Percentiles rank a stretch among this genome's conserved stretches.
Conservation (phyloP, 2,888 invertebrate species). For the Leucophenga montana region DNA sequence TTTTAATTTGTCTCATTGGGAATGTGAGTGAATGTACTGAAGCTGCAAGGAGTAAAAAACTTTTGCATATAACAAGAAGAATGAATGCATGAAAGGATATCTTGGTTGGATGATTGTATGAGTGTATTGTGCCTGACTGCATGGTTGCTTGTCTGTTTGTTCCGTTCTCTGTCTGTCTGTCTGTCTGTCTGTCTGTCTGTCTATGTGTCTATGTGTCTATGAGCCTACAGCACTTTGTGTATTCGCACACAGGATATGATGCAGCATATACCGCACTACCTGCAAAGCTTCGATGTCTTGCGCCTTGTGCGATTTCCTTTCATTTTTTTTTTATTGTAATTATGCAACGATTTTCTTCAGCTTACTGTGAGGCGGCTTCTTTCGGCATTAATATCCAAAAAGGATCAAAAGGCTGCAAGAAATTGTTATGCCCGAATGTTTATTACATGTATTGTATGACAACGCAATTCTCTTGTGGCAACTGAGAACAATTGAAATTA, state of each 20-base stretch:
- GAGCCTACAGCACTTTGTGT: slow-evolving; percentile 17
- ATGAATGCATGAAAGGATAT: slow-evolving; percentile 2
- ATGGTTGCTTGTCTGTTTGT: background rate
- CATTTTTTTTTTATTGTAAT: slow-evolving; percentile 18
- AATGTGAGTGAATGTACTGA: slow-evolving; percentile 19
- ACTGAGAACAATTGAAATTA: too few relatives aligned
- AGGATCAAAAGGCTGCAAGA: slow-evolving; percentile 16
- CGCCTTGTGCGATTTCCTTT: slow-evolving; percentile 13
- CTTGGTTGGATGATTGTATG: background rate
- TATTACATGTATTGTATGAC: background rate
- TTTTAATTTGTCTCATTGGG: slow-evolving; percentile 29
- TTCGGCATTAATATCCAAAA: slow-evolving; percentile 28
- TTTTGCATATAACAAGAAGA: slow-evolving; percentile 58
- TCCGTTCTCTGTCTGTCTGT: background rate
- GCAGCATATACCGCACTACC: slow-evolving; percentile 4
- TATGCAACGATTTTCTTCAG: slow-evolving; percentile 4
- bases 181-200: background rate
- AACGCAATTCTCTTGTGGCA: background rate
- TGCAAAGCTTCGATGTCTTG: background rate
- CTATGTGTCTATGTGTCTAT: background rate
- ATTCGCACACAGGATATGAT: background rate
- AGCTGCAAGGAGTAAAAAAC: slow-evolving; percentile 55
- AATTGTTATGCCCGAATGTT: slow-evolving; percentile 11
- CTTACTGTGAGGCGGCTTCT: background rate
- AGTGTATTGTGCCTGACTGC: slow-evolving; percentile 11